phyloP scores from a whole-genome alignment of 2,113 vertebrate species.

The Spheniscus mendiculus region DNA sequence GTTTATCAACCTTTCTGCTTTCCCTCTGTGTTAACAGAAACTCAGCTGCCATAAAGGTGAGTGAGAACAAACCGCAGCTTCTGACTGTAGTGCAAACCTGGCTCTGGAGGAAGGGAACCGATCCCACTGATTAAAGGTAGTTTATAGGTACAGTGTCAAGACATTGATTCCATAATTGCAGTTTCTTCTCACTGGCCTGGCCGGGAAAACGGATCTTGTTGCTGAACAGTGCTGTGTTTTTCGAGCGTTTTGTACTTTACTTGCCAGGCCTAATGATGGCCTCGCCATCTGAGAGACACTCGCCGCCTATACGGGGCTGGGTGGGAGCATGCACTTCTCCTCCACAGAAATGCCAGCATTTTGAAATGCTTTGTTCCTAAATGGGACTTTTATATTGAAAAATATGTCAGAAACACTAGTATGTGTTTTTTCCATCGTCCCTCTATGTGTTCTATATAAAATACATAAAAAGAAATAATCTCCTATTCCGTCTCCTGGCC shows the following conservation, averaged over 20 bases:
- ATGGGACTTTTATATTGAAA: background rate
- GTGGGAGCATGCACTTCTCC: background rate
- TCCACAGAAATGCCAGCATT: background rate
- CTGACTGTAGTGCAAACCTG: background rate
- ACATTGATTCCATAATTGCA: background rate
- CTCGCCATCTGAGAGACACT: background rate
- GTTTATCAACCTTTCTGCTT: background rate
- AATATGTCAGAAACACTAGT: background rate
- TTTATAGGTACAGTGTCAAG: background rate
- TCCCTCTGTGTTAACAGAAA: background rate
- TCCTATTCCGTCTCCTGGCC: background rate
- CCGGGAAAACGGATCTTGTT: background rate
- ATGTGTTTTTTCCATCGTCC: background rate
- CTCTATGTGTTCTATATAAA: background rate
- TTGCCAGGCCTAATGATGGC: background rate
- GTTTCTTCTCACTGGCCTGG: background rate
- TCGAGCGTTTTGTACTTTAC: background rate
- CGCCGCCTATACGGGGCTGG: background rate
- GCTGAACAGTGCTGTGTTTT: background rate
- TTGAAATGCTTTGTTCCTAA: background rate
- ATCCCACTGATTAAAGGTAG: background rate
- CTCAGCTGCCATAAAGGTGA: background rate
- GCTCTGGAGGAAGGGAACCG: background rate
- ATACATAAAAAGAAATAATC: background rate
- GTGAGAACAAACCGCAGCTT: background rate